Evolutionary conservation across 1,140 invertebrate species (phyloP), one percentile per base, ranked within the genome.

Genomic region (Palaemon carinicauda): DNA sequence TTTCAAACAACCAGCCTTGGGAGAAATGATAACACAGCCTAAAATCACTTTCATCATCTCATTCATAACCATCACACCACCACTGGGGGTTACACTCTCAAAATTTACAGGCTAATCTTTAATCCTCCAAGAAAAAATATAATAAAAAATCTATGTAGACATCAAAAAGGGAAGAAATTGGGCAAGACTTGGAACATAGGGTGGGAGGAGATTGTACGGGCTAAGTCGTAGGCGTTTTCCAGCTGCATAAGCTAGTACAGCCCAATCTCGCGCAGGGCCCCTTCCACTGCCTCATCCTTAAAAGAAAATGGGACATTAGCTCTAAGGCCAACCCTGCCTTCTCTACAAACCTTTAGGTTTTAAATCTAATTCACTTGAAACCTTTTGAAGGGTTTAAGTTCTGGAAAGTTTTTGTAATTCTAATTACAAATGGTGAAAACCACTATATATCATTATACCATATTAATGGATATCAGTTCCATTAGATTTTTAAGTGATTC

Each of bases 281-380:
- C 89, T 88, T 90, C 90, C 88, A 90, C 90, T 65, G 90, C 90
- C 88, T 90, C 90, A 80, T 90, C 90, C 90, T 90, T 88, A 60
- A 87, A 88, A 88, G 88, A 84, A 73, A 88, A 86, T 51, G 41
- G 79, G 77, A 80, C 77, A 85, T 88, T 88, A 88, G 79, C 78
- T 21, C 69, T 52, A 21, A 31, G n/a, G 33, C 33, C 21, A n/a
- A 53, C 21, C 78, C 51, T 53, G 27, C 19, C n/a, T 21, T 60
- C 78, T 80, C 51, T 17, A 24, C 12, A 21, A 65, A 21, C 52
- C 27, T 52, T 80, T 27, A 17, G 21, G 19, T 56, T 60, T 4
- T 14, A 29, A 21, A 60, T 60, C 24, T 60, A 21, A 60, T 60
- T 60, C 10, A 60, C 24, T 21, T 60, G 15, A 80, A 21, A 50